Evolutionary conservation across 2,113 vertebrate genomes (phyloP), one percentile per base, ranked within the genome.

Genomic region (Heterotilapia buettikoferi): DNA sequence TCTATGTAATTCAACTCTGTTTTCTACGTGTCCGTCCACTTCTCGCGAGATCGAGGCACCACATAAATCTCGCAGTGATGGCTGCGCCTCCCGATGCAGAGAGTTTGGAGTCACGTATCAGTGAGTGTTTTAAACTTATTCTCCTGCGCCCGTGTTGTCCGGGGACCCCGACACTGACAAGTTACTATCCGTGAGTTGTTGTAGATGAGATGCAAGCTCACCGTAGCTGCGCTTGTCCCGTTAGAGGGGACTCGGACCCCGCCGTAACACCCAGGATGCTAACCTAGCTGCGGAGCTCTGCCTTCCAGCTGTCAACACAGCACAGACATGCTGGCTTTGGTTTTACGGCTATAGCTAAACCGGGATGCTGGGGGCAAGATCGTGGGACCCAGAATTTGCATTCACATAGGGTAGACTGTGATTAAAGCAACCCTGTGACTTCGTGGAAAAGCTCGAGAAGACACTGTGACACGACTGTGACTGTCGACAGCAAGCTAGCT

Each of bases 81-180:
- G 97, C 97, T 96, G 96, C 97, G 79, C 97, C 94, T 92, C 97
- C 98, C 93, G 98, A 98, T 88, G 96, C 97, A 87, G 98, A 98
- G 96, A 98, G 97, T 94, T 96, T 99, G 96, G 98, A 99, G 96
- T 97, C 97, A 92, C 96, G 96, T 93, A 98, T 99, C 95, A 99
- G 98, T 99, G 96, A 99, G 98, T 98, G 95, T 96, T 95, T 94
- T 57, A 83, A 90, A 93, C 94, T 83, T 87, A 56, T 71, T 66
- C 10, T 2, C 6, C 50, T 5, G 24, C 10, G 53, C 19, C 36
- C 2, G 2, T 19, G n/a, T 9, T 4, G 21, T 2, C 19, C 2
- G 24, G 7, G 12, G 9, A 24, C 5, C 19, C 7, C 1, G 38
- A 5, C 71, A 13, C 6, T 4, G 9, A 4, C 10, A 2, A 4